A percentile compares a stretch with the other conserved stretches of the same genome.
These are phyloP conservation scores for Gryllus longicercus DNA, from an alignment of 2,888 invertebrate species.

Conservation along the genomic window DNA sequence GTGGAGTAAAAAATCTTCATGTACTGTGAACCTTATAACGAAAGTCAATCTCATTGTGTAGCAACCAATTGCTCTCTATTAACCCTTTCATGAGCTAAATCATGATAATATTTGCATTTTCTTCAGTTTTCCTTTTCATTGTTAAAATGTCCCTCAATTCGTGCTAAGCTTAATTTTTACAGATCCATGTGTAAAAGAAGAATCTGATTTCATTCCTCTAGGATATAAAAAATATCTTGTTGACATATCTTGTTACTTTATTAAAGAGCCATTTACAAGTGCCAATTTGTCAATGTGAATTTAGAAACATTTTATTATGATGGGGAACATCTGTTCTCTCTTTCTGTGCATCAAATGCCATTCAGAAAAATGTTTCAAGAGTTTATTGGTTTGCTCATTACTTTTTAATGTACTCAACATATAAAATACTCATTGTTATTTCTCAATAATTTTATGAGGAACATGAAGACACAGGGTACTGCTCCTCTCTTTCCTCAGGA, in stretches of 20 bases:
- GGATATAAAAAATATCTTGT: too few relatives aligned
- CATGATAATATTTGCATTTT: neutral
- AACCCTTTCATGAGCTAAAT: neutral
- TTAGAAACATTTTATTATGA: neutral
- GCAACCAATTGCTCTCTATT: neutral
- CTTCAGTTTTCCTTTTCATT: neutral
- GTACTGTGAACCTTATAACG: too few relatives aligned
- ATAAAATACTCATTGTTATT: neutral
- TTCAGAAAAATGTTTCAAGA: neutral
- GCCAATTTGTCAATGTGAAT: neutral
- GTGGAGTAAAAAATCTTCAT: neutral
- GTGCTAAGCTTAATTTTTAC: neutral
- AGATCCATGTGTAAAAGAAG: too few relatives aligned
- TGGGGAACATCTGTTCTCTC: neutral
- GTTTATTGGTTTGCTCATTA: neutral
- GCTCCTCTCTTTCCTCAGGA: constrained; percentile 8
- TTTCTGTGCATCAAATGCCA: neutral
- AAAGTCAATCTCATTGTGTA: neutral
- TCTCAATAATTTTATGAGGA: neutral
- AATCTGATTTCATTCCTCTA: too few relatives aligned
- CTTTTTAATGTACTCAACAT: neutral
- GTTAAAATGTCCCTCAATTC: neutral
- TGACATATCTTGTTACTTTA: too few relatives aligned
- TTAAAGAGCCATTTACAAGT: too few relatives aligned
- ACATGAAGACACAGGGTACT: neutral